Evolutionary conservation across 1,140 invertebrate species (phyloP).

Genomic region (Ostrea edulis): DNA sequence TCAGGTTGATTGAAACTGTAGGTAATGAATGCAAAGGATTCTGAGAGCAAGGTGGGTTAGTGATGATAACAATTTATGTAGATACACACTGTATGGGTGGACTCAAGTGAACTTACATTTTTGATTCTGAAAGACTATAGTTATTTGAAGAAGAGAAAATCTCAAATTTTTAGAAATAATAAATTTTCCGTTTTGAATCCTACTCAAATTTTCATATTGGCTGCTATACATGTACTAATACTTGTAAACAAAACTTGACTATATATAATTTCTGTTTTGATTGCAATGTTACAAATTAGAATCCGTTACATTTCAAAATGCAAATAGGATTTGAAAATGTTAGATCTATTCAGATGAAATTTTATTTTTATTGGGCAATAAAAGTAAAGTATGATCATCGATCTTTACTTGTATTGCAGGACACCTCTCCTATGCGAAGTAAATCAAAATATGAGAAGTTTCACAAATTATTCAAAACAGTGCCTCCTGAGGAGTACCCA

Average conservation of each 20-base stretch:
- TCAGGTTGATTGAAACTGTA: neutral
- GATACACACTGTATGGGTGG: too few species aligned
- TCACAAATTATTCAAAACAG: conserved; percentile 74
- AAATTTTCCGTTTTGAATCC: neutral
- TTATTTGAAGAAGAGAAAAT: neutral
- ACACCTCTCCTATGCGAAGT: conserved; percentile 62
- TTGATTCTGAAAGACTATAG: too few species aligned
- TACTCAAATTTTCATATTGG: neutral
- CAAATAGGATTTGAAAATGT: too few species aligned
- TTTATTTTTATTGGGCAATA: too few species aligned
- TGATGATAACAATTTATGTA: too few species aligned
- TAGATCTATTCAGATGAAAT: too few species aligned
- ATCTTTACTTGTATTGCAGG: conserved; percentile 59
- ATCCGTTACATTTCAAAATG: too few species aligned
- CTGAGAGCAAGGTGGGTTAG: neutral
- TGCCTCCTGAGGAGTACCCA: conserved; percentile 70
- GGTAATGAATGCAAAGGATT: conserved; percentile 32
- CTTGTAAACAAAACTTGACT: too few species aligned
- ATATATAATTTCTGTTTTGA: too few species aligned
- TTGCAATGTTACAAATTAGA: too few species aligned
- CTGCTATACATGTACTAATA: too few species aligned
- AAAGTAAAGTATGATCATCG: neutral
- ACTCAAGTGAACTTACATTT: neutral
- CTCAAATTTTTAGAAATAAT: neutral
- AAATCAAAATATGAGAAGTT: conserved; percentile 73